Percentiles rank a stretch among this genome's conserved stretches.
phyloP scores from a whole-genome alignment of 2,113 vertebrate genomes.

The Oxyruncus cristatus region DNA sequence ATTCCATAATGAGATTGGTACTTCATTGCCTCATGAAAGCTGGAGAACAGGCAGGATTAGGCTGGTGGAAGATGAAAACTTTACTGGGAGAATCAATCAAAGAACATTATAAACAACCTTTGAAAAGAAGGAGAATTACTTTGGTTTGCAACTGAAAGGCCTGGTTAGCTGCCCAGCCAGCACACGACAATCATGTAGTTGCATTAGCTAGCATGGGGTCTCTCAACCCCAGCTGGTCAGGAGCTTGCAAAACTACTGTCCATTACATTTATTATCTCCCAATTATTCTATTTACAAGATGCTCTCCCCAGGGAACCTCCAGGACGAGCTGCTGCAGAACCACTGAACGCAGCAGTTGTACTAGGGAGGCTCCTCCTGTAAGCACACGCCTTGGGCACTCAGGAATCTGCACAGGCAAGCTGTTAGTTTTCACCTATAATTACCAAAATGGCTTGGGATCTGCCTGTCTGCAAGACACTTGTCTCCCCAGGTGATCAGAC shows the following conservation, averaged over 20 bases:
- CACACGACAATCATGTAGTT: background rate
- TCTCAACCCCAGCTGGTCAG: constrained; percentile 1
- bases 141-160: background rate
- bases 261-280: background rate
- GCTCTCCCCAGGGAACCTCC: background rate
- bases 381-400: background rate
- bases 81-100: background rate
- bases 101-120: background rate
- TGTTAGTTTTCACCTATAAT: constrained; percentile 51
- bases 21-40: background rate
- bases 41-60: background rate
- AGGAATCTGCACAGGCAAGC: background rate
- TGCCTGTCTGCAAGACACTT: background rate
- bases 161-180: background rate
- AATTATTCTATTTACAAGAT: constrained; percentile 34
- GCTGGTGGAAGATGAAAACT: background rate
- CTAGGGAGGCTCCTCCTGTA: background rate
- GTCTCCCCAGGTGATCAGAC: constrained; percentile 23
- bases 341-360: background rate
- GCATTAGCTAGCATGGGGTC: background rate
- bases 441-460: constrained; percentile 16
- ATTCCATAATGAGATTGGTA: background rate
- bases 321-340: background rate
- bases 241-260: background rate
- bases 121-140: background rate